Conservation (phyloP, 2,113 vertebrate species). For the Nesogale talazaci region DNA sequence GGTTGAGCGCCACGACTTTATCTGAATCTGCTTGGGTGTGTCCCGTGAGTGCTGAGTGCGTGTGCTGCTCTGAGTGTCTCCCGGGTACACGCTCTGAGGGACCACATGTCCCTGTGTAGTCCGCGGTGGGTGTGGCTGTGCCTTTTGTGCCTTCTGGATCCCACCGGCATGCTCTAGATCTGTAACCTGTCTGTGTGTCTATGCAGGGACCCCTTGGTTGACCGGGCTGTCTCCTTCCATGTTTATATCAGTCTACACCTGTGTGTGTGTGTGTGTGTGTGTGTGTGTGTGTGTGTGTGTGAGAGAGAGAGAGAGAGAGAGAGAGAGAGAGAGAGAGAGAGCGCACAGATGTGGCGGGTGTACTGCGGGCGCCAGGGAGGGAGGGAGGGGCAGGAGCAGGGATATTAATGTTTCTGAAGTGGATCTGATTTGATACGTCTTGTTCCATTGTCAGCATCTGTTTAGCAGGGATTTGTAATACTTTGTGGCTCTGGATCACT, state of each 20-base stretch:
- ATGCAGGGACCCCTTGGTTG: background rate
- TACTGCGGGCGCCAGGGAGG: slow-evolving; percentile 77
- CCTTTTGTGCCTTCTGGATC: background rate
- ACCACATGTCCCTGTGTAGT: fast-evolving
- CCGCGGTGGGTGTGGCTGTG: background rate
- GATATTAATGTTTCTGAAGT: slow-evolving; percentile 93
- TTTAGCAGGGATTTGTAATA: slow-evolving; percentile 92
- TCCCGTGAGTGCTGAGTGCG: background rate
- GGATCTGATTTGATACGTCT: slow-evolving; percentile 94
- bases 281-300: too few species aligned
- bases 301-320: too few species aligned
- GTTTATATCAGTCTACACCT: slow-evolving; percentile 5
- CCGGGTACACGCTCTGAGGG: background rate
- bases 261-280: background rate
- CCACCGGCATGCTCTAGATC: background rate
- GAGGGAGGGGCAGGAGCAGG: slow-evolving; percentile 80
- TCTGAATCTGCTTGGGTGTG: background rate
- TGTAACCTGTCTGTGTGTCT: background rate
- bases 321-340: background rate
- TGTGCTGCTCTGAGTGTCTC: background rate
- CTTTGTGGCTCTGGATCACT: slow-evolving; percentile 93
- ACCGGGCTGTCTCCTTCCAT: background rate
- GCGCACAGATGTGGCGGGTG: slow-evolving; percentile 70
- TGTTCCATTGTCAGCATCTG: slow-evolving; percentile 92
- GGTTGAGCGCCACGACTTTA: background rate